Evolutionary conservation across 2,113 vertebrate genomes (phyloP).

Genomic region (Cephalopterus ornatus): DNA sequence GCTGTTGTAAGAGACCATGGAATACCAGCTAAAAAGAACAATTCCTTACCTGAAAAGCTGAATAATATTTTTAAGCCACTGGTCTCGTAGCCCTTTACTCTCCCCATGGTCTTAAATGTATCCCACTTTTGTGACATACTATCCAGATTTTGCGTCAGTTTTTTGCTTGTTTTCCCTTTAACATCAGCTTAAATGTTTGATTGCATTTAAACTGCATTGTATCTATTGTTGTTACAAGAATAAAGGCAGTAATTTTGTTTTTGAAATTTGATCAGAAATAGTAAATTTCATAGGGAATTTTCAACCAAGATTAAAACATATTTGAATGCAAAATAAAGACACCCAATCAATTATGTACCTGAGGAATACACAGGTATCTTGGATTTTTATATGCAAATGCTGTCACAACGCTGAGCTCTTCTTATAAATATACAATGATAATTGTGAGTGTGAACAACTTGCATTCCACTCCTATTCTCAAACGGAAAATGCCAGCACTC

Average conservation of each 20-base stretch:
- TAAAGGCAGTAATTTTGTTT: not conserved
- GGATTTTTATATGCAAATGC: not conserved
- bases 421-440: slow-evolving; percentile 14
- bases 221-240: not conserved
- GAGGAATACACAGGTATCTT: not conserved
- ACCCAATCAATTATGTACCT: not conserved
- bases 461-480: not conserved
- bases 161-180: not conserved
- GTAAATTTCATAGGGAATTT: not conserved
- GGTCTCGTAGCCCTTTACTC: not conserved
- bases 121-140: not conserved
- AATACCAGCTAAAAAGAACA: not conserved
- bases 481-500: not conserved
- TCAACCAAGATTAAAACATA: not conserved
- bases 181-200: not conserved
- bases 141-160: not conserved
- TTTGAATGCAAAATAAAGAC: not conserved
- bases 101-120: not conserved
- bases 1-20: not conserved
- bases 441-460: not conserved
- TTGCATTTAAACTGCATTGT: not conserved
- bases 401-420: not conserved
- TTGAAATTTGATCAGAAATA: not conserved
- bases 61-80: not conserved
- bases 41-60: not conserved